These are phyloP conservation scores for Drosophila mojavensis DNA, from an alignment of 1,140 invertebrate genomes.

Conservation along the genomic window DNA sequence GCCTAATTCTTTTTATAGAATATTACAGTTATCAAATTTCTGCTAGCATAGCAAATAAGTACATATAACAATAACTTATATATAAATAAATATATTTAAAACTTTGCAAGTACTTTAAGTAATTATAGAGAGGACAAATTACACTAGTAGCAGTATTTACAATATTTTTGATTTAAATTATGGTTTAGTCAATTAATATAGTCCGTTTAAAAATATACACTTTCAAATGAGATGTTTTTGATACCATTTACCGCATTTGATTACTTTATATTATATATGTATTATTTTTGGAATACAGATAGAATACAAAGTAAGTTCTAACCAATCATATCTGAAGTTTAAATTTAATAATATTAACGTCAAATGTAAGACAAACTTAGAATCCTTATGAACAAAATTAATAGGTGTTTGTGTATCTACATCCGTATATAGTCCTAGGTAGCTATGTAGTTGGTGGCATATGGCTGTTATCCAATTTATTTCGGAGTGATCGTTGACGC, in stretches of 20 bases:
- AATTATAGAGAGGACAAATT: conserved; percentile 16
- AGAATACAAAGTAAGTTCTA: no score
- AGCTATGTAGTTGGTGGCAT: conserved; percentile 55
- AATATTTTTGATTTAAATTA: background rate
- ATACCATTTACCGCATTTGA: background rate
- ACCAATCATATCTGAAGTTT: no score
- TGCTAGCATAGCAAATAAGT: no score
- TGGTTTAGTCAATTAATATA: background rate
- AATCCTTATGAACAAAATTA: background rate
- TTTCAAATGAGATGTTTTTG: background rate
- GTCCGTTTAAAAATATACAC: background rate
- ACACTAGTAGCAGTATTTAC: conserved; percentile 3
- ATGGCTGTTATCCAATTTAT: conserved; percentile 1
- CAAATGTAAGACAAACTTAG: conserved; percentile 12
- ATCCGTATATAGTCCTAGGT: background rate
- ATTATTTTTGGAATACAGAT: conserved; percentile 35
- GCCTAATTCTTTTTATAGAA: no score
- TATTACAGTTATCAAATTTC: no score
- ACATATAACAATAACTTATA: no score
- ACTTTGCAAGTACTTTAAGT: conserved; percentile 1
- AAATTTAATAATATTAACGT: conserved; percentile 1
- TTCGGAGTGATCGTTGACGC: background rate
- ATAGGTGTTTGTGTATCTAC: background rate
- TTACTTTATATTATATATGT: background rate
- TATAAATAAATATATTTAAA: no score